A percentile compares a stretch with the other conserved stretches of the same genome.
Conservation (phyloP, 2,888 invertebrate genomes). For the Mythimna pallens region DNA sequence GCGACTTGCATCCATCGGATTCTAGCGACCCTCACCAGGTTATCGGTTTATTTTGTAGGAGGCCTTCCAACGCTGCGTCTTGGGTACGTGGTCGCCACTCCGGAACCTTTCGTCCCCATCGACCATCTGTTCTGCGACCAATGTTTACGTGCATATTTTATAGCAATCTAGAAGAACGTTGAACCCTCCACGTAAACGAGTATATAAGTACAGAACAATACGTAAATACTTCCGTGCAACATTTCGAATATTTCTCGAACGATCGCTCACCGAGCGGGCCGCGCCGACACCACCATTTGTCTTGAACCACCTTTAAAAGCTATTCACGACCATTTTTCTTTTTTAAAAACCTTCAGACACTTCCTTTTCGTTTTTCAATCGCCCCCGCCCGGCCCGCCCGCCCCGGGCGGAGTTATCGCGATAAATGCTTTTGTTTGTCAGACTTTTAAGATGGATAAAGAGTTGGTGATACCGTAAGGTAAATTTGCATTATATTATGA, state of each 20-base stretch:
- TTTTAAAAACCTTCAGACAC: conserved; percentile 90
- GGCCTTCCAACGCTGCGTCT: no score
- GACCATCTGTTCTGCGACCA: no score
- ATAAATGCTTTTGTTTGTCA: conserved; percentile 87
- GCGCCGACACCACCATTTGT: conserved; percentile 83
- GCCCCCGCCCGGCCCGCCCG: conserved; percentile 75
- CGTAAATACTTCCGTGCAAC: conserved; percentile 49
- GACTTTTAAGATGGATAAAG: conserved; percentile 64
- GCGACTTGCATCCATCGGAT: no score
- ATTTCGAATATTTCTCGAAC: conserved; percentile 58
- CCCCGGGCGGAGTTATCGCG: conserved; percentile 84
- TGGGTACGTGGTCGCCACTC: no score
- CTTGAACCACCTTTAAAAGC: conserved; percentile 89
- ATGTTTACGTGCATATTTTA: no score
- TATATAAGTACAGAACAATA: conserved; percentile 40
- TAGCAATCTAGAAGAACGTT: background rate
- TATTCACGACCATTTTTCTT: conserved; percentile 89
- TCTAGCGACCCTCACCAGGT: no score
- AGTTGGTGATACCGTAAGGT: conserved; percentile 66
- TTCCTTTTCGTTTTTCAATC: conserved; percentile 90
- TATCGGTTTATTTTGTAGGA: no score
- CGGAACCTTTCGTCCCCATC: no score
- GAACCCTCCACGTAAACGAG: conserved; percentile 16
- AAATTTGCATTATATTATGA: conserved; percentile 8
- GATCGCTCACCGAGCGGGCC: conserved; percentile 75